These are phyloP conservation scores for Phortica okadai DNA, from an alignment of 2,888 invertebrate species.

Conservation along the genomic window DNA sequence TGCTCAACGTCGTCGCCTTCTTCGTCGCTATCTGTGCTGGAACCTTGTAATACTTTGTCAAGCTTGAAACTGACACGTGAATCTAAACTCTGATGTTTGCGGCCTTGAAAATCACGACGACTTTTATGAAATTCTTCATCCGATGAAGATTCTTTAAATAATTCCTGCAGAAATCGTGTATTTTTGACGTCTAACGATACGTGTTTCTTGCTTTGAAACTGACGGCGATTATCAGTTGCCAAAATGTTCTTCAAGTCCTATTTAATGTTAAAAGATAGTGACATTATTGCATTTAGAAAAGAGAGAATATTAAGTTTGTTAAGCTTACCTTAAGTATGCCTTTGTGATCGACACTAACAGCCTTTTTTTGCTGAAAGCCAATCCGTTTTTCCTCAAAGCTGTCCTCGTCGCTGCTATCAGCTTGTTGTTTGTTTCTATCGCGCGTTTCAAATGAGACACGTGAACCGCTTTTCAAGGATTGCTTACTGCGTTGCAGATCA, in stretches of 20 bases:
- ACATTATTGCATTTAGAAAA: background rate
- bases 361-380: conserved; percentile 76
- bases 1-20: conserved; percentile 75
- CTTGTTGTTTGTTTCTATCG: conserved; percentile 45
- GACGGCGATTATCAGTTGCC: conserved; percentile 74
- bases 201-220: conserved; percentile 77
- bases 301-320: background rate
- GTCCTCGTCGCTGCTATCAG: conserved; percentile 76
- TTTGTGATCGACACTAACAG: conserved; percentile 76
- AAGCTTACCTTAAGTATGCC: conserved; percentile 73
- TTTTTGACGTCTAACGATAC: conserved; percentile 76
- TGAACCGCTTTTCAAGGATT: conserved; percentile 73
- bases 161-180: conserved; percentile 74
- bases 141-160: conserved; percentile 76
- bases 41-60: conserved; percentile 74
- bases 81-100: conserved; percentile 77
- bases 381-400: conserved; percentile 75
- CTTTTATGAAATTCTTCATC: conserved; percentile 76
- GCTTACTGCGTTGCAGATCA: conserved; percentile 72
- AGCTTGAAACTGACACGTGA: conserved; percentile 76
- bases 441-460: conserved; percentile 74
- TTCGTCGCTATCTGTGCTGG: conserved; percentile 75
- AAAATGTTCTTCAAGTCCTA: conserved; percentile 74
- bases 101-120: conserved; percentile 75
- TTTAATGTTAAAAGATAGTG: background rate